Conservation (phyloP, 2,113 vertebrate genomes). For the Atractosteus spatula region DNA sequence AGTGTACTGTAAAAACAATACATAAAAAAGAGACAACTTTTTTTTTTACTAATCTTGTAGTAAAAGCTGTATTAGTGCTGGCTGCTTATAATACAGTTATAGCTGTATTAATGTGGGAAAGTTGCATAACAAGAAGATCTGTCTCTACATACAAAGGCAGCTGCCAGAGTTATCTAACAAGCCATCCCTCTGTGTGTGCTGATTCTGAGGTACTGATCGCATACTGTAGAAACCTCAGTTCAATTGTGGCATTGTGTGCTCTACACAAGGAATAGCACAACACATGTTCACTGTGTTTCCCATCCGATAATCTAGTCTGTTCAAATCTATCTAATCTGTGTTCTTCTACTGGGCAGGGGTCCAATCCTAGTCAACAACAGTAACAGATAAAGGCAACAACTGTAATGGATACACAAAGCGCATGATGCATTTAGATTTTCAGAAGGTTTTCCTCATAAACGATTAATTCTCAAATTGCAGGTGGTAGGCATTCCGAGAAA, state of each 20-base stretch:
- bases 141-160: not conserved
- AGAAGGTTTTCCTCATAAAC: too few relatives aligned
- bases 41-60: too few relatives aligned
- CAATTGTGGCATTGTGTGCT: not conserved
- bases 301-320: slow-evolving; percentile 27
- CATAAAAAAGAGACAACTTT: too few relatives aligned
- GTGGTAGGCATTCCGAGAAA: too few relatives aligned
- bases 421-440: not conserved
- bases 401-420: slow-evolving; percentile 1
- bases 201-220: not conserved
- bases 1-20: too few relatives aligned
- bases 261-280: slow-evolving; percentile 26
- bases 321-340: slow-evolving; percentile 36
- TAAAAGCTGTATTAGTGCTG: too few relatives aligned
- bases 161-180: not conserved
- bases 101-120: too few relatives aligned
- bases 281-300: slow-evolving; percentile 33
- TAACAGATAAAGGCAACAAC: too few relatives aligned
- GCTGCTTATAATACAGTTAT: too few relatives aligned
- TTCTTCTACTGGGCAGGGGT: slow-evolving; percentile 26
- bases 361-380: too few relatives aligned
- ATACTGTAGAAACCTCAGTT: not conserved
- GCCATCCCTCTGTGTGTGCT: not conserved
- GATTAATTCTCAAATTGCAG: too few relatives aligned
- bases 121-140: too few relatives aligned